Percentiles rank a stretch among this genome's conserved stretches.
phyloP scores from a whole-genome alignment of 2,797 vertebrate species.

The Ataeniobius toweri region DNA sequence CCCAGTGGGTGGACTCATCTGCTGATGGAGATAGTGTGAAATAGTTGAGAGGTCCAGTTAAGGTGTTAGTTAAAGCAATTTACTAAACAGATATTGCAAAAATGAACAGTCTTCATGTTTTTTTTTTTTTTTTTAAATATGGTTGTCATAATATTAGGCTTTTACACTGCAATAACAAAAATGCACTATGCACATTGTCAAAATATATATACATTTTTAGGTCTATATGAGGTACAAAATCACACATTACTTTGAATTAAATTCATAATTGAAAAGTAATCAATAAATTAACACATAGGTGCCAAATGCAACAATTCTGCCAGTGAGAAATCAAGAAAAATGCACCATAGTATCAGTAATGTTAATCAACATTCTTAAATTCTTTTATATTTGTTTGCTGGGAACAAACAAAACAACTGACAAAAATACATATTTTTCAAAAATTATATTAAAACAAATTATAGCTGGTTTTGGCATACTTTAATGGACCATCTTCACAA shows the following conservation, averaged over 20 bases:
- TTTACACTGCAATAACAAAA: too few species aligned
- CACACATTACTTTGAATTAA: background rate
- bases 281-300: too few species aligned
- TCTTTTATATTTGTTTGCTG: background rate
- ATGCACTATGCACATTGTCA: too few species aligned
- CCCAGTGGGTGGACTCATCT: background rate
- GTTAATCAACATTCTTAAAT: background rate
- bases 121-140: too few species aligned
- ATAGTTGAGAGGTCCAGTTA: background rate
- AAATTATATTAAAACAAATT: too few species aligned
- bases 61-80: too few species aligned
- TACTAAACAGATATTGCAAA: too few species aligned
- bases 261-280: background rate
- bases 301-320: background rate
- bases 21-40: background rate
- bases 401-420: background rate
- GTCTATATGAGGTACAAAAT: background rate
- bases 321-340: background rate
- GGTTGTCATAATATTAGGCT: too few species aligned
- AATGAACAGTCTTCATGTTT: too few species aligned
- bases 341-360: background rate
- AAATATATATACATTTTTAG: background rate
- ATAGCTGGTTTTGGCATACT: too few species aligned
- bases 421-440: too few species aligned
- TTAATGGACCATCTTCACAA: too few species aligned